Conservation (phyloP, 2,113 vertebrate species). For the Fregata magnificens region DNA sequence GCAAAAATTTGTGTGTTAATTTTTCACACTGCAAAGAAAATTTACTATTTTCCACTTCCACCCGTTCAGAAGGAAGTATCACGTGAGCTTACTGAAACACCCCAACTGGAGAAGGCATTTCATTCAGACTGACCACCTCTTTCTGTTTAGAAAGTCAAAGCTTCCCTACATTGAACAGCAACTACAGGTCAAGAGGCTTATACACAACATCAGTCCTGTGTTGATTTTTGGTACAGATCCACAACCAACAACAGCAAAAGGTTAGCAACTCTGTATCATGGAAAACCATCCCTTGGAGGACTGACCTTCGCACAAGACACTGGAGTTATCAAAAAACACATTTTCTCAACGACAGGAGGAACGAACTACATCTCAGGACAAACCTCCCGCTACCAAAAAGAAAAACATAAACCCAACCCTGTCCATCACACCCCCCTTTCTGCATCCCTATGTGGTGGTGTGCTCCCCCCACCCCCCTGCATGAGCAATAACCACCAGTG, state of each 20-base stretch:
- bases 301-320: accelerated
- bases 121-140: background rate
- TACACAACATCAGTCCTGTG: accelerated
- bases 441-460: background rate
- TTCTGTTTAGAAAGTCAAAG: background rate
- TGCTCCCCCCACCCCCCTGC: no score
- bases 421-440: background rate
- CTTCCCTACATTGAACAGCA: background rate
- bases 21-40: background rate
- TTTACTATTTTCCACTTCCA: background rate
- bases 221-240: background rate
- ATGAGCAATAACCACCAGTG: no score
- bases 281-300: background rate
- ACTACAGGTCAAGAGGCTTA: background rate
- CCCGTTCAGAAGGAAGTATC: accelerated
- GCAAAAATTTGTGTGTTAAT: background rate
- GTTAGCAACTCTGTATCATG: background rate
- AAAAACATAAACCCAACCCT: background rate
- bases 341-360: background rate
- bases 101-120: no score
- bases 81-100: accelerated
- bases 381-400: background rate
- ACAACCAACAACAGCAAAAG: background rate
- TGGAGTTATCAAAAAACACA: background rate
- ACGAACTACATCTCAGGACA: background rate